These are phyloP conservation scores for Agrypnus murinus DNA, from an alignment of 2,888 invertebrate species.

Conservation along the genomic window DNA sequence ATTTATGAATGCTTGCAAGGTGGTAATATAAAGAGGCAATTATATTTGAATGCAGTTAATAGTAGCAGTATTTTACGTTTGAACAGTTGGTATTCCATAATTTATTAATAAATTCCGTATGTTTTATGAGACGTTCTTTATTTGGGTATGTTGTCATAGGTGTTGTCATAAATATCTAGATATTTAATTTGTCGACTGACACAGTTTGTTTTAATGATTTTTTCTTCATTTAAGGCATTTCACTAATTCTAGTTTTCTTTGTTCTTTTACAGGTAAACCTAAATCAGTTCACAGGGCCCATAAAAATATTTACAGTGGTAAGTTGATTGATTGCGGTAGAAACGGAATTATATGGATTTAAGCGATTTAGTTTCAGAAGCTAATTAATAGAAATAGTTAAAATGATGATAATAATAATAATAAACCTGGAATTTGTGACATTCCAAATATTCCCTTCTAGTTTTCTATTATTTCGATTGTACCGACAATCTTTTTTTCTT, in stretches of 20 bases:
- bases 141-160: background rate
- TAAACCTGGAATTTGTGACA: constrained; percentile 15
- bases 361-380: too few species aligned
- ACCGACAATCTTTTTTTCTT: too few species aligned
- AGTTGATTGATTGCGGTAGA: too few species aligned
- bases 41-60: too few species aligned
- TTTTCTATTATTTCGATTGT: too few species aligned
- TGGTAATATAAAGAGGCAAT: too few species aligned
- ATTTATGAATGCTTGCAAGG: too few species aligned
- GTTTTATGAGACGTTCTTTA: background rate
- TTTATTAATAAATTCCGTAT: background rate
- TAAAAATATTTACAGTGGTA: background rate
- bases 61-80: too few species aligned
- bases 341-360: too few species aligned
- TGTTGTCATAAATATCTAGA: too few species aligned
- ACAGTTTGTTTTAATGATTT: background rate
- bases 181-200: background rate
- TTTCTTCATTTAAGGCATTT: background rate
- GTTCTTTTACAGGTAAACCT: constrained; percentile 15
- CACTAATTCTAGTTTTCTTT: constrained; percentile 2
- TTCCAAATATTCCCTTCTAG: too few species aligned
- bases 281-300: background rate
- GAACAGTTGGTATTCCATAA: constrained; percentile 1
- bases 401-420: constrained; percentile 5
- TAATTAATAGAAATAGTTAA: too few species aligned